Evolutionary conservation across 2,888 invertebrate species (phyloP).

Genomic region (Silvanus unidentatus): DNA sequence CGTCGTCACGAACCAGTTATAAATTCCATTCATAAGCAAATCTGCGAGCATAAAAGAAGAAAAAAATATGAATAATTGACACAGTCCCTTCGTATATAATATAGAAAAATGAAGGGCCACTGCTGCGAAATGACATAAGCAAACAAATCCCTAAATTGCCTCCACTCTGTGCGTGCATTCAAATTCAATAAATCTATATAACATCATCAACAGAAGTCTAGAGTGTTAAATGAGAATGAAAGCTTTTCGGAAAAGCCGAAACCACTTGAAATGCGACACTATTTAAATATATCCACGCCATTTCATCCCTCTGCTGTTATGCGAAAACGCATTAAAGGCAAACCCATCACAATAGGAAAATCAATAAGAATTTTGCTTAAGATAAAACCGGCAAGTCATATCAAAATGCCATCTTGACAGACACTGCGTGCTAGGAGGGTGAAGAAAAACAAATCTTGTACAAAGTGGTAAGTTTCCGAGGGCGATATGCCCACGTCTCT

Average conservation of each 20-base stretch:
- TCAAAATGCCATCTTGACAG: constrained; percentile 42
- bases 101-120: no score
- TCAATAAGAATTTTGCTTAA: constrained; percentile 17
- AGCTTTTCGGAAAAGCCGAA: neutral
- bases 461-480: constrained; percentile 34
- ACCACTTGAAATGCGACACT: constrained; percentile 16
- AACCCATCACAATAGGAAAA: constrained; percentile 12
- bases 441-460: constrained; percentile 41
- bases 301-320: constrained; percentile 14
- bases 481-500: constrained; percentile 21
- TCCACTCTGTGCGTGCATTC: neutral
- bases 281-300: constrained; percentile 28
- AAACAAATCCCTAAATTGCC: no score
- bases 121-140: no score
- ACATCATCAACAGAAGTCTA: neutral
- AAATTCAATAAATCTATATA: neutral
- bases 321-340: constrained; percentile 5
- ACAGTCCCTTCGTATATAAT: no score
- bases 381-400: constrained; percentile 36
- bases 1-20: no score
- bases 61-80: no score
- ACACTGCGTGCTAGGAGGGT: no score
- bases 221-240: neutral
- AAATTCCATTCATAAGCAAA: no score
- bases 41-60: no score